A percentile compares a stretch with the other conserved stretches of the same genome.
Evolutionary conservation across 2,888 invertebrate genomes (phyloP).

Genomic region (Melinopterus prodromus): DNA sequence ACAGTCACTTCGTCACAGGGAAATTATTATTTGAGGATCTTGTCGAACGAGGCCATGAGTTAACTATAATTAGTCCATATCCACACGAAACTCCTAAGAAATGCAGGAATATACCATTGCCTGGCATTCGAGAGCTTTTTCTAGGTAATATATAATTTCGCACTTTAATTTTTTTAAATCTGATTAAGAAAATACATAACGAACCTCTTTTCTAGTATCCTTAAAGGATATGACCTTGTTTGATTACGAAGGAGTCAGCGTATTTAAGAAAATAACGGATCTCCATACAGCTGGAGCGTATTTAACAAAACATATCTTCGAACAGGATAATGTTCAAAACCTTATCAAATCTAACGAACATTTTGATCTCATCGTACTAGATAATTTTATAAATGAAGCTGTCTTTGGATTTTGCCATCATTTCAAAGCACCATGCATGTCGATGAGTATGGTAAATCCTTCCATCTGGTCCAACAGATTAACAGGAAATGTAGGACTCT

Average conservation of each 20-base stretch:
- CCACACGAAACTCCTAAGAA: conserved; percentile 43
- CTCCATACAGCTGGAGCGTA: neutral
- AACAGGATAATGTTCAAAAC: conserved; percentile 44
- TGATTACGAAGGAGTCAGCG: neutral
- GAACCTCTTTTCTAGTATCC: neutral
- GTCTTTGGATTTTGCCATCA: conserved; percentile 54
- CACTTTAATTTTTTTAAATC: neutral
- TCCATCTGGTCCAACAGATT: conserved; percentile 59
- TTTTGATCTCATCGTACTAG: conserved; percentile 58
- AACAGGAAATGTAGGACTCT: conserved; percentile 61
- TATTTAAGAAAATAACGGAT: neutral
- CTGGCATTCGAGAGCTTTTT: conserved; percentile 37
- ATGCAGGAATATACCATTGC: conserved; percentile 45
- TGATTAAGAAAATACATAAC: neutral
- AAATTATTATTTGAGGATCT: conserved; percentile 48
- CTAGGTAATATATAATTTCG: conserved; percentile 33
- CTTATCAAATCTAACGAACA: conserved; percentile 50
- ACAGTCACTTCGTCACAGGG: conserved; percentile 49
- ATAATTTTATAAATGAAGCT: conserved; percentile 62
- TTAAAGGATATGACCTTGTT: conserved; percentile 7
- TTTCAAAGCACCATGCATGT: conserved; percentile 51
- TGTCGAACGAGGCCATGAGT: conserved; percentile 57
- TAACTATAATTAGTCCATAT: conserved; percentile 53
- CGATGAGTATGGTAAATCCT: conserved; percentile 57
- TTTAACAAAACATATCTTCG: conserved; percentile 29